These are phyloP conservation scores for Salmo trutta DNA, from an alignment of 2,797 vertebrate species.

Conservation along the genomic window DNA sequence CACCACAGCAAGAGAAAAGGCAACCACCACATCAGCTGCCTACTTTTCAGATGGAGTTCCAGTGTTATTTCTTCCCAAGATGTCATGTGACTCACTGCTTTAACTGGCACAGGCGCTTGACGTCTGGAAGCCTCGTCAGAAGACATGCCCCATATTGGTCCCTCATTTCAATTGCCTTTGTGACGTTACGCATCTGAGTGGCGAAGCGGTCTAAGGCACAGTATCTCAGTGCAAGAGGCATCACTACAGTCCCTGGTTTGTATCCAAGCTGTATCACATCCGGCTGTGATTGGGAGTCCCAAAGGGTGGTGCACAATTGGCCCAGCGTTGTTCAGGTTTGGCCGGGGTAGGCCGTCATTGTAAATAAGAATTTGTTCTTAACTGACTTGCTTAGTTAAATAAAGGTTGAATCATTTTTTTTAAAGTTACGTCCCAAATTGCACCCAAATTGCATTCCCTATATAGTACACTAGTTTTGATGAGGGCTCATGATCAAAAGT, in stretches of 20 bases:
- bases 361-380: no score
- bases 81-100: constrained; percentile 73
- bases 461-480: background rate
- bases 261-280: no score
- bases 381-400: no score
- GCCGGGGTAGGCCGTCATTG: no score
- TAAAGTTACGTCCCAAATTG: constrained; percentile 6
- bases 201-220: no score
- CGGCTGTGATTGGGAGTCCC: no score
- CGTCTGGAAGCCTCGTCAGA: constrained; percentile 44
- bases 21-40: constrained; percentile 64
- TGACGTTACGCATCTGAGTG: constrained; percentile 31
- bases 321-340: no score
- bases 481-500: background rate
- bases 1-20: constrained; percentile 71
- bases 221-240: no score
- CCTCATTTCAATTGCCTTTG: constrained; percentile 45
- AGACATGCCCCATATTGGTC: constrained; percentile 40
- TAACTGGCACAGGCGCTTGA: constrained; percentile 62
- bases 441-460: background rate
- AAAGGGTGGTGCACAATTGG: no score
- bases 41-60: constrained; percentile 58
- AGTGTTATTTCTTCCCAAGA: constrained; percentile 69
- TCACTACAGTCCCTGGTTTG: no score
- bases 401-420: no score